Evolutionary conservation across 2,113 vertebrate genomes (phyloP).

Genomic region (Nyctereutes procyonoides): DNA sequence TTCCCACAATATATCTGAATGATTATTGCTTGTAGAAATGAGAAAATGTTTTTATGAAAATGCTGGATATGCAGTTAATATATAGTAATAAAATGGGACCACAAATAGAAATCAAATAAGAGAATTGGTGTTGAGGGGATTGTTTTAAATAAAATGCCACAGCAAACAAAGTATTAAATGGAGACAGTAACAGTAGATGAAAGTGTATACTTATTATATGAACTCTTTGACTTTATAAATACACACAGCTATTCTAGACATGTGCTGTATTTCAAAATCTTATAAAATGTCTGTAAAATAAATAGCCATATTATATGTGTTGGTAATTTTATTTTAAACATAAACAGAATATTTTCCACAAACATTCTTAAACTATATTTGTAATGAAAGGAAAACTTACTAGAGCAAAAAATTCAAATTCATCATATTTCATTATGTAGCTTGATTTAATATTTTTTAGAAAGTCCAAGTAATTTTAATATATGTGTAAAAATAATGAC

Average conservation of each 20-base stretch:
- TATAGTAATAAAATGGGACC: neutral
- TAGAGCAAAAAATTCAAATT: neutral
- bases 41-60: neutral
- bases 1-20: neutral
- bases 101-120: neutral
- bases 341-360: neutral
- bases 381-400: neutral
- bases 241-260: neutral
- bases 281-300: neutral
- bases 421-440: neutral
- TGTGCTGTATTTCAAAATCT: neutral
- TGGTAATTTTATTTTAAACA: neutral
- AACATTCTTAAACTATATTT: neutral
- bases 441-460: neutral
- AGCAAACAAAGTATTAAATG: neutral
- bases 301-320: neutral
- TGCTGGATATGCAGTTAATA: neutral
- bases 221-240: neutral
- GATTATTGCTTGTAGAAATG: neutral
- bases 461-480: neutral
- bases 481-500: neutral
- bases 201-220: neutral
- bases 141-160: slow-evolving; percentile 4
- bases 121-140: neutral
- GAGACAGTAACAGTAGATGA: neutral